These are phyloP conservation scores for Hippocampus comes DNA, from an alignment of 2,113 vertebrate genomes.

Conservation along the genomic window DNA sequence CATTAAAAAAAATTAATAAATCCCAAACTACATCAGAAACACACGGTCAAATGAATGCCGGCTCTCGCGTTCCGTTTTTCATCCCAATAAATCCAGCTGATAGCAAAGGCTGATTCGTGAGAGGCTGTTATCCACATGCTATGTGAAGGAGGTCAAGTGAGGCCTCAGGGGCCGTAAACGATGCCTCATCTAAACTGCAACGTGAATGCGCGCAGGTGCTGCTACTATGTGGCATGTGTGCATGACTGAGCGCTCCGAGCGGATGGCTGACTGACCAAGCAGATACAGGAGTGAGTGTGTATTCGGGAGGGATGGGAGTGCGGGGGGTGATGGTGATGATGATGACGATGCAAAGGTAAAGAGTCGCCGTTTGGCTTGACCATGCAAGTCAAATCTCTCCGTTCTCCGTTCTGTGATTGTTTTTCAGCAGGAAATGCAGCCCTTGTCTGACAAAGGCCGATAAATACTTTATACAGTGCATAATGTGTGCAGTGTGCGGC, in stretches of 20 bases:
- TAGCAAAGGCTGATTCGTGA: constrained; percentile 1
- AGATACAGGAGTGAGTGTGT: constrained; percentile 28
- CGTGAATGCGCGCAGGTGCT: constrained; percentile 60
- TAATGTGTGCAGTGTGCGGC: constrained; percentile 73
- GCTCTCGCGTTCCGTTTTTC: no score
- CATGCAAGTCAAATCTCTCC: constrained; percentile 27
- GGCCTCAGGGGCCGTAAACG: constrained; percentile 53
- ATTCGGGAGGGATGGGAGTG: constrained; percentile 11
- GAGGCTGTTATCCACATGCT: constrained; percentile 46
- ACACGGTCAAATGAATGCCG: no score
- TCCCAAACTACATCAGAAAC: no score
- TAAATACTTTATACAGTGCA: constrained; percentile 79
- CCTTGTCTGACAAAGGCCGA: constrained; percentile 72
- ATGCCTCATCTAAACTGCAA: constrained; percentile 56
- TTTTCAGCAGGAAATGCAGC: constrained; percentile 59
- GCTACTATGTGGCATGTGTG: constrained; percentile 19
- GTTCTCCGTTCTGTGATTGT: constrained; percentile 57
- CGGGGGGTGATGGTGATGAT: constrained; percentile 7
- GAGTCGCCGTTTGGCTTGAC: constrained; percentile 26
- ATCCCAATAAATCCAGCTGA: background rate
- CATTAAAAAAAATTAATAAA: no score
- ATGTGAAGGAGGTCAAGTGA: constrained; percentile 64
- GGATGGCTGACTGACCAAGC: constrained; percentile 55
- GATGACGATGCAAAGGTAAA: background rate
- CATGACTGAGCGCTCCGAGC: constrained; percentile 33